These are phyloP conservation scores for Papilio polyxenes DNA, from an alignment of 1,140 invertebrate species.

Conservation along the genomic window DNA sequence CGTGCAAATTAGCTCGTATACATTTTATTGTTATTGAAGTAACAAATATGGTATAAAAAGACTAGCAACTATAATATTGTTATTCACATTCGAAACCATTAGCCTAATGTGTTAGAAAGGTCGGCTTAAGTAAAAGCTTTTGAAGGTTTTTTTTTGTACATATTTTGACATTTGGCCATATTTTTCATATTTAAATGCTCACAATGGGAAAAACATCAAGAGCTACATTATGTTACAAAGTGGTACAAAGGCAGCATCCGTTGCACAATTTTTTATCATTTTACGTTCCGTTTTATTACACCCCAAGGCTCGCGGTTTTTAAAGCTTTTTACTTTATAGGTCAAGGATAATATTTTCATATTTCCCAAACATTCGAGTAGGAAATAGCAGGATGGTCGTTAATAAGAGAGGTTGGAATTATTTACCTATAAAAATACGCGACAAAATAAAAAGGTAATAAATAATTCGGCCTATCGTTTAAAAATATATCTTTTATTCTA, in stretches of 20 bases:
- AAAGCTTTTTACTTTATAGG: slow-evolving; percentile 4
- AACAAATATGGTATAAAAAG: no score
- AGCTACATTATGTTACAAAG: background rate
- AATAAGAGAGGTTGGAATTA: background rate
- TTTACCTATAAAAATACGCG: background rate
- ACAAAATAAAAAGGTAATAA: background rate
- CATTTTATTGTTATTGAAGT: no score
- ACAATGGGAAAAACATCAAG: background rate
- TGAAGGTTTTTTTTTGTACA: background rate
- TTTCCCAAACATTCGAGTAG: background rate
- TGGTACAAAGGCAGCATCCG: background rate
- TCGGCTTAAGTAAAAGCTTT: background rate
- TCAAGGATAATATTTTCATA: slow-evolving; percentile 19
- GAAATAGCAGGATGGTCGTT: background rate
- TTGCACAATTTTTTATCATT: slow-evolving; percentile 7
- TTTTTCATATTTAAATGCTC: background rate
- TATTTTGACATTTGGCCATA: background rate
- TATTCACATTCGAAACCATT: background rate
- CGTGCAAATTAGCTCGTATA: no score
- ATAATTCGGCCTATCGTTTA: background rate
- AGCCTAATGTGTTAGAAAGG: background rate
- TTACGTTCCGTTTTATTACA: slow-evolving; percentile 10
- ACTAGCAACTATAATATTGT: no score
- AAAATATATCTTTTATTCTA: background rate
- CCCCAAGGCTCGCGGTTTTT: background rate